Conservation (phyloP, 2,113 vertebrate genomes). For the Lynx canadensis region DNA sequence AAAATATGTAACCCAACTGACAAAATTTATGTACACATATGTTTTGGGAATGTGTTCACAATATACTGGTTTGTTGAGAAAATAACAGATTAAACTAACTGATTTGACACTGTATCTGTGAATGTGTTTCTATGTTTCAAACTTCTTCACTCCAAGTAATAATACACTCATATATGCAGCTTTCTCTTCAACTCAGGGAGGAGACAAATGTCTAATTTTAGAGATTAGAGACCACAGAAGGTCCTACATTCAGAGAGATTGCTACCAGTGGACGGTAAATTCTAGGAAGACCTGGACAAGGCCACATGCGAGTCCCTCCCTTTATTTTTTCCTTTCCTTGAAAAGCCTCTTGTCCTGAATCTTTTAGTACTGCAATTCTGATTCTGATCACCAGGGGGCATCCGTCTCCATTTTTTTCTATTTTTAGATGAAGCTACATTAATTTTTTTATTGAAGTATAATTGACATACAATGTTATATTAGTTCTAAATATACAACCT, state of each 20-base stretch:
- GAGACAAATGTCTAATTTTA: not conserved
- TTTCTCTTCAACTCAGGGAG: constrained; percentile 32
- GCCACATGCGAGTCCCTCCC: not conserved
- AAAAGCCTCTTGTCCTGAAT: not conserved
- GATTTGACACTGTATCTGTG: not conserved
- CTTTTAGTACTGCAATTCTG: constrained; percentile 13
- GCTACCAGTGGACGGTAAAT: not conserved
- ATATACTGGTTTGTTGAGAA: not conserved
- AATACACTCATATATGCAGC: not conserved
- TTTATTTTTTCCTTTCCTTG: not conserved
- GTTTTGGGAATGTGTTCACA: constrained; percentile 17
- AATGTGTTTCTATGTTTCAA: not conserved
- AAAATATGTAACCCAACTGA: not conserved
- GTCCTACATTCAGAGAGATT: not conserved
- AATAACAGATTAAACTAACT: constrained; percentile 3
- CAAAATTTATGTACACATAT: not conserved
- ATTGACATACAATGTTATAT: not conserved
- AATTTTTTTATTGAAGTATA: not conserved
- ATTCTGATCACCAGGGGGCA: constrained; percentile 51
- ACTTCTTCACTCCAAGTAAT: constrained; percentile 3
- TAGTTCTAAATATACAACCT: not conserved
- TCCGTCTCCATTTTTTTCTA: not conserved
- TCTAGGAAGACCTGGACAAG: constrained; percentile 15
- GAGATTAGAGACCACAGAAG: not conserved
- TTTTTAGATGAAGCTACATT: not conserved